Conservation (phyloP, 2,888 invertebrate genomes). For the Drosophila recens region DNA sequence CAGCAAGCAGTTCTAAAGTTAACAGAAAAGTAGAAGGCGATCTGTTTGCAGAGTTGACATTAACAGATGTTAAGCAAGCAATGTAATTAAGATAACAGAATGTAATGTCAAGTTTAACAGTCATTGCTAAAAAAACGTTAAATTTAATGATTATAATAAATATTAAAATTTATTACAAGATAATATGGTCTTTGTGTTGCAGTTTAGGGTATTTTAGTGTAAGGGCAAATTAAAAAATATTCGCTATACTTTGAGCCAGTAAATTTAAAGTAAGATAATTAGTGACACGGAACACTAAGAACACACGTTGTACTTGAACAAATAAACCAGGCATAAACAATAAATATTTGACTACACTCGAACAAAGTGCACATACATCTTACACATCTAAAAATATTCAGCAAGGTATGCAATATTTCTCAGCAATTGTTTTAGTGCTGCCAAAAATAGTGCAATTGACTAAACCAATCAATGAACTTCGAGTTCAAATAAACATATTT, state of each 20-base stretch:
- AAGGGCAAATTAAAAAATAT: conserved; percentile 16
- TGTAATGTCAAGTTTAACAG: not conserved
- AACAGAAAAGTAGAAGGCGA: not conserved
- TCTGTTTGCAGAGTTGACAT: not conserved
- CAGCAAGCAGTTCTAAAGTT: not conserved
- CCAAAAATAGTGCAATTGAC: conserved; percentile 52
- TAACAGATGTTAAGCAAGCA: conserved; percentile 1
- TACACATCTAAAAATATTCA: conserved; percentile 5
- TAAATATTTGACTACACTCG: conserved; percentile 18
- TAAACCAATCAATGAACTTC: conserved; percentile 51
- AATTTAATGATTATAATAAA: not conserved
- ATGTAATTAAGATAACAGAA: not conserved
- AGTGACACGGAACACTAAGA: conserved; percentile 3
- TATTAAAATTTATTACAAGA: not conserved
- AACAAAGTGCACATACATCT: not conserved
- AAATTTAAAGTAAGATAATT: conserved; percentile 12
- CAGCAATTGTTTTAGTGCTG: conserved; percentile 4
- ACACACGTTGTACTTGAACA: not conserved
- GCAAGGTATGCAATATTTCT: conserved; percentile 2
- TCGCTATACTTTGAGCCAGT: not conserved
- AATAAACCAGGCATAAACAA: conserved; percentile 6
- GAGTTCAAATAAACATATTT: conserved; percentile 6
- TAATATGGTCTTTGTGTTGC: not conserved
- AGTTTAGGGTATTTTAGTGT: conserved; percentile 4
- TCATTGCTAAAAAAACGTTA: not conserved